Evolutionary conservation across 2,888 invertebrate genomes (phyloP).

Genomic region (Apamea monoglypha): DNA sequence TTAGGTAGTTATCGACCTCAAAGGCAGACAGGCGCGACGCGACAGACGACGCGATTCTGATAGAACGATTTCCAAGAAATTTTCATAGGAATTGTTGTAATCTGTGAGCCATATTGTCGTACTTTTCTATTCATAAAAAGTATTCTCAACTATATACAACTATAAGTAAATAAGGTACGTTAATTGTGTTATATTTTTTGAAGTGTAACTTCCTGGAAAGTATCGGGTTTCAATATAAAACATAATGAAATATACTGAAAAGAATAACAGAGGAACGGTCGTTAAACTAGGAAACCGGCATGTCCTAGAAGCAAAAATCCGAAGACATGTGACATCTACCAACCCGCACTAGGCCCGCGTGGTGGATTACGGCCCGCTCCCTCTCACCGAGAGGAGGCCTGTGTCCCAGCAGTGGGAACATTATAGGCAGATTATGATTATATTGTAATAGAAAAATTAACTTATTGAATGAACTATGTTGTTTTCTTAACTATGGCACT

Average conservation of each 20-base stretch:
- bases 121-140: conserved; percentile 14
- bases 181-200: conserved; percentile 12
- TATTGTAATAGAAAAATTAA: no score
- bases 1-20: not conserved
- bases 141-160: not conserved
- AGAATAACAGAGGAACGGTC: not conserved
- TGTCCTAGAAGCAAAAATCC: no score
- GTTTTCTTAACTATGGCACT: no score
- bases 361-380: no score
- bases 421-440: no score
- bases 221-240: conserved; percentile 6
- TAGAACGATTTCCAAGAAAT: no score
- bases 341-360: no score
- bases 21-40: not conserved
- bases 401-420: no score
- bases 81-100: not conserved
- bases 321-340: no score
- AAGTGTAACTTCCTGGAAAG: not conserved
- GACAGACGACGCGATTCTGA: not conserved
- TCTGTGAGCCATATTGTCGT: not conserved
- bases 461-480: no score
- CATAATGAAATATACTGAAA: not conserved
- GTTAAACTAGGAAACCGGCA: no score
- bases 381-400: no score
- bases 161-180: conserved; percentile 3